A percentile compares a stretch with the other conserved stretches of the same genome.
phyloP scores from a whole-genome alignment of 1,140 invertebrate species.

The Nephila pilipes region DNA sequence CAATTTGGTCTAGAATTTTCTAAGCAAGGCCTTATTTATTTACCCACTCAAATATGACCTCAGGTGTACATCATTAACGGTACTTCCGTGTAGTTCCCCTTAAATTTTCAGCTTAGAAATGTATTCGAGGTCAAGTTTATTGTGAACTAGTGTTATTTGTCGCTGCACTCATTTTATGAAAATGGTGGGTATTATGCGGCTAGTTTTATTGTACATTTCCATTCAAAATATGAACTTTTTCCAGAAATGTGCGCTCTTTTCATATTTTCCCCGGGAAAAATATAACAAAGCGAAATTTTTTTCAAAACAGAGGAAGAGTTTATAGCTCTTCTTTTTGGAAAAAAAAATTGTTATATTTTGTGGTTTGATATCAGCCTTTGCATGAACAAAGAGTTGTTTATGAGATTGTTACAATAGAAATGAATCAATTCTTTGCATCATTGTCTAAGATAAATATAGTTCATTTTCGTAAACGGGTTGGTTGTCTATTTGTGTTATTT shows the following conservation, averaged over 20 bases:
- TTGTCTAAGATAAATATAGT: no score
- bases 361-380: no score
- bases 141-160: not conserved
- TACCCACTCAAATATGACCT: conserved; percentile 10
- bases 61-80: not conserved
- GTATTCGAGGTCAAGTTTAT: conserved; percentile 45
- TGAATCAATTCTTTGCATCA: no score
- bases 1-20: conserved; percentile 13
- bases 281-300: not conserved
- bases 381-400: no score
- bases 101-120: not conserved
- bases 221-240: not conserved
- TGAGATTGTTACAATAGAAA: no score
- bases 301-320: not conserved
- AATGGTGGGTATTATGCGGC: not conserved
- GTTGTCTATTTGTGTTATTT: no score
- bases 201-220: not conserved
- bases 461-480: no score
- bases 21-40: not conserved
- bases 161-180: not conserved
- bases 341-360: no score
- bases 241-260: not conserved
- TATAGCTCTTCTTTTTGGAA: no score
- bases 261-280: not conserved
- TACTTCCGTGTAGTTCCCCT: conserved; percentile 12